Base-by-base conservation (phyloP, 2,888 invertebrate species). In the Phasia obesa region DNA sequence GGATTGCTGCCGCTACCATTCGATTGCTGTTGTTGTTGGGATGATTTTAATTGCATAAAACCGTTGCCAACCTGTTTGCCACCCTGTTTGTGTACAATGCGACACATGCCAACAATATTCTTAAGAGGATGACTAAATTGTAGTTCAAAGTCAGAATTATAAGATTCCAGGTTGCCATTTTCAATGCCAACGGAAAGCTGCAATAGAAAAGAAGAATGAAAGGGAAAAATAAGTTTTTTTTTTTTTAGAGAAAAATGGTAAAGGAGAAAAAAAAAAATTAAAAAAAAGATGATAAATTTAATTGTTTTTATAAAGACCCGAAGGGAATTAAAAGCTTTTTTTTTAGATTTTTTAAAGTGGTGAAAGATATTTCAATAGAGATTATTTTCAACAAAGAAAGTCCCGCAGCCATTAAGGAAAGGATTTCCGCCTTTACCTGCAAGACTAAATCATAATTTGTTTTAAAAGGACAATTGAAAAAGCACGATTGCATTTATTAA, bases 131-230 rank as follows among this genome's bases (percentile, higher is more conserved):
- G 95, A 0, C 94, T 92, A 73, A 95, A 93, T 69, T 94, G 93
- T 0, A 95, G 93, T 87, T 95, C 95, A 84, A 95, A 95, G 89
- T 95, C 94, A 5, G 93, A 93, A 87, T 95, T 94, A 88, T 94
- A 95, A 0, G 94, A 94, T 86, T 94, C 94, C 31, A 95, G 88
- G 44, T 93, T 92, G 1, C 95, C 95, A 86, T 95, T 94, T 90
- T 95, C 95, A 15, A 96, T 92, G 1, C 95, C 94, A 79, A 96
- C 92, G 85, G 95, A 95, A 47, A 96, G 92, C 96, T 96, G 92
- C 6, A 93, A 93, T 57, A 51, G 38, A 71, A 62, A 47, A 49
- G 11, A 57, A 35, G n/a, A 74, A 69, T 38, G 51, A 23, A 44
- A 21, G 23, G 25, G 44, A 62, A 77, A 17, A 73, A 79, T 13